Base-by-base conservation (phyloP, 2,888 invertebrate species). In the Adela reaumurella region DNA sequence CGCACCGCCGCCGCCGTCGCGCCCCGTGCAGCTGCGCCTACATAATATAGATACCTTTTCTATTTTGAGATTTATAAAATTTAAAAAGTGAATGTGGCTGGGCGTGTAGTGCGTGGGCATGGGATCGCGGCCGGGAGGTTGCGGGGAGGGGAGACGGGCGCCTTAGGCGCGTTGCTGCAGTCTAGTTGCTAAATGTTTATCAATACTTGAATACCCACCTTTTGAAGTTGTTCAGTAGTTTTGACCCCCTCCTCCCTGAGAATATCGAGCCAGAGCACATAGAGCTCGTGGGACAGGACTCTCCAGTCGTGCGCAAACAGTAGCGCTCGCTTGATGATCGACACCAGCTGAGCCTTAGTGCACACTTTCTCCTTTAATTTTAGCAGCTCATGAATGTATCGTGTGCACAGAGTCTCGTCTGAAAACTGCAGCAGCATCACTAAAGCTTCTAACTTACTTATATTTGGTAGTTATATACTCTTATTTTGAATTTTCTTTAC, bases 301-400 rank as follows among this genome's bases (percentile, higher is more conserved):
- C 66, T 69, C 58, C 65, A 66, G 41, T 70, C 67, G 52, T 71
- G 68, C 1, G 74, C 73, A 53, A 62, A 68, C 55, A 60, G 59
- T 77, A 77, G 78, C 2, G 73, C 74, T 18, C 65, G 64, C 58
- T 73, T 74, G 3, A 78, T 70, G 1, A 65, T 67, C 43, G 54
- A 55, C 45, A 77, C 64, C 55, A 67, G 76, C 49, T 71, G 67
- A 20, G 54, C 46, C 16, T 69, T 68, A 17, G 59, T 61, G 49
- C 71, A 73, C 3, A 67, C 47, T 51, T 50, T 59, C 1, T 68
- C 68, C 51, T 56, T 62, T 17, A 66, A 53, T 46, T 64, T 59
- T 1, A 78, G 62, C 16, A 76, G 56, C 2, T 60, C 61, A 55
- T 76, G 71, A n/a, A 78, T 71, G 55, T 68, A 77, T 56, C 67